These are phyloP conservation scores for Salvelinus fontinalis DNA, from an alignment of 2,113 vertebrate species.

Conservation along the genomic window DNA sequence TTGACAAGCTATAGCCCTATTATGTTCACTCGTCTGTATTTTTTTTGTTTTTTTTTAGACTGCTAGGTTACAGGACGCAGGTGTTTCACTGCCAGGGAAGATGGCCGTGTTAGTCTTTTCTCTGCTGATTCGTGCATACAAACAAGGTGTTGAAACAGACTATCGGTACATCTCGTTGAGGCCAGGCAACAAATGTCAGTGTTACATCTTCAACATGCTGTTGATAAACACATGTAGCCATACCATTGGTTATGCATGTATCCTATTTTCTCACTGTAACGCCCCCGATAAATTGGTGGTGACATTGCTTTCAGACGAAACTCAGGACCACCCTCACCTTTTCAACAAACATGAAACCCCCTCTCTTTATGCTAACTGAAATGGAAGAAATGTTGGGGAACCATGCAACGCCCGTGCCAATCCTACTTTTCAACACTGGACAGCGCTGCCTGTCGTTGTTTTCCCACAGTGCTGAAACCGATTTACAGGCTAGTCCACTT, in stretches of 20 bases:
- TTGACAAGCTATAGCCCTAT: not conserved
- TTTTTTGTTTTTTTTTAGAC: conserved; percentile 3
- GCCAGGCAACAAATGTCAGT: not conserved
- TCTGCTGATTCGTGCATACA: conserved; percentile 14
- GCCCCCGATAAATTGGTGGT: not conserved
- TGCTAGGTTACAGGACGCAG: conserved; percentile 10
- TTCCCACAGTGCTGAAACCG: not conserved
- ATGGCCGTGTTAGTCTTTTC: conserved; percentile 42
- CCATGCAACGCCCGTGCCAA: not conserved
- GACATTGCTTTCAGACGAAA: not conserved
- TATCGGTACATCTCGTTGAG: not conserved
- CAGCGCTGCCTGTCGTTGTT: not conserved
- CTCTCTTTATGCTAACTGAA: too few relatives aligned
- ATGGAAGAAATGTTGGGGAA: not conserved
- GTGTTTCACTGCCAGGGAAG: conserved; percentile 35
- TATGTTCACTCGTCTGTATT: not conserved
- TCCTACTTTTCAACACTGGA: not conserved
- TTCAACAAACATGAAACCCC: too few relatives aligned
- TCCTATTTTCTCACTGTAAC: not conserved
- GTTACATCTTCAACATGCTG: not conserved
- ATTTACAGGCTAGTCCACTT: too few relatives aligned
- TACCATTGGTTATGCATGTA: too few relatives aligned
- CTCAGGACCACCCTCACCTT: not conserved
- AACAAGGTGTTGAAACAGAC: conserved; percentile 3
- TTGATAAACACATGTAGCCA: not conserved